Evolutionary conservation across 2,888 invertebrate genomes (phyloP), one percentile per base, ranked within the genome.

Genomic region (Notodonta dromedarius): DNA sequence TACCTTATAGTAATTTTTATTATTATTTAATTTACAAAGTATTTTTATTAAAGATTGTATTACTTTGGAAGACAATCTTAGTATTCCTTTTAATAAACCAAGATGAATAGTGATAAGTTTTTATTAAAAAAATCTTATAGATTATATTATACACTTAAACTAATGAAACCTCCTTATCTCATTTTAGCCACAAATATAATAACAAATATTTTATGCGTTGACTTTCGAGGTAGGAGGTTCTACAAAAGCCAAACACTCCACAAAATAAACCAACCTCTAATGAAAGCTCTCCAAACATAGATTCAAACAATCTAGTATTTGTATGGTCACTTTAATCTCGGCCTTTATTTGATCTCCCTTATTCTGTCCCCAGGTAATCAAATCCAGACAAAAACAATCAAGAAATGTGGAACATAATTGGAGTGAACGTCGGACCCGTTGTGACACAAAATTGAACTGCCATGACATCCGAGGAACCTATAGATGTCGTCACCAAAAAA

Each of bases 401-500:
- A 87, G 88, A 84, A 77, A 89, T 89, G 89, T 78, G 79, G 86
- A 77, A 75, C 64, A 74, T 63, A 64, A 72, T 57, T 69, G 66
- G 61, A 71, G 58, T 14, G 52, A 58, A 60, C 66, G 63, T 70
- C 71, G 62, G 71, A 71, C 71, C 72, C 64, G 63, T 71, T 67
- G 74, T 67, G 73, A 67, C 59, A 60, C 68, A 67, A 70, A 84
- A 77, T 82, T 70, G 82, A 77, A 60, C 72, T 79, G 86, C 88
- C 82, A 93, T 93, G 93, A 93, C 93, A 77, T 93, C 93, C 76
- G 93, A 93, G 74, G 89, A 92, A 67, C 86, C 90, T 0, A 87
- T 91, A 70, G 88, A 93, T 87, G 90, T 86, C 61, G 89, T 88
- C 66, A 60, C 74, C 48, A 89, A 90, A 72, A 90, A 88, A 77